These are phyloP conservation scores for Lethenteron camtschaticum DNA, from an alignment of 2,113 vertebrate species.

Conservation along the genomic window DNA sequence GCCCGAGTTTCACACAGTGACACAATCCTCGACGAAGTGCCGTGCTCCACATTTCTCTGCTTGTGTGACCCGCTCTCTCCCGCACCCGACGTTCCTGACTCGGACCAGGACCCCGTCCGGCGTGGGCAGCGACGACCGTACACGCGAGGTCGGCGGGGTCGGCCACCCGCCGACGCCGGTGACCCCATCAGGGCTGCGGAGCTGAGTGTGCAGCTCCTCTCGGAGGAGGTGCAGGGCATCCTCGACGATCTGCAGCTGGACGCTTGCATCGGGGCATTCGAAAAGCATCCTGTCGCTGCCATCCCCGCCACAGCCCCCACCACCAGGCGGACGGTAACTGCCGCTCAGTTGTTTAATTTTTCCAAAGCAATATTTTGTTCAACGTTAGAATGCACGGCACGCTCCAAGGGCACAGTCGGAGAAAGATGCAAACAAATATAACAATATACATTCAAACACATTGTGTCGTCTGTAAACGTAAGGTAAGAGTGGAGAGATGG, in stretches of 20 bases:
- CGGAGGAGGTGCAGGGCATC: conserved; percentile 57
- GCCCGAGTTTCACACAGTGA: no score
- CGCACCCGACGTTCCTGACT: conserved; percentile 20
- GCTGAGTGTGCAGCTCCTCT: conserved; percentile 37
- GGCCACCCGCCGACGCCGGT: conserved; percentile 21
- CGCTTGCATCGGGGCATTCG: conserved; percentile 8
- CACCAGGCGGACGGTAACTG: no score
- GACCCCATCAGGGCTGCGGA: conserved; percentile 20
- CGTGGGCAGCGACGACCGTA: conserved; percentile 19
- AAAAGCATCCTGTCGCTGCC: no score
- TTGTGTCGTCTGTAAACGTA: no score
- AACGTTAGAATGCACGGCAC: no score
- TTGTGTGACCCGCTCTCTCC: not conserved
- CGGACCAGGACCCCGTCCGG: conserved; percentile 31
- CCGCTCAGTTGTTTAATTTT: no score
- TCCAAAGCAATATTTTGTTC: no score
- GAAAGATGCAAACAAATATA: no score
- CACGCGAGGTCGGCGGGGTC: conserved; percentile 23
- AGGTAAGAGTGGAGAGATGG: no score
- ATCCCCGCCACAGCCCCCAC: no score
- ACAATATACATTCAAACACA: no score
- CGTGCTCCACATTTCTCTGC: not conserved
- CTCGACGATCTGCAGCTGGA: conserved; percentile 67
- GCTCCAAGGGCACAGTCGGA: no score
- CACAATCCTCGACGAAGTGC: not conserved